These are phyloP conservation scores for Drosophila grimshawi DNA, from an alignment of 1,140 invertebrate species.

Conservation along the genomic window DNA sequence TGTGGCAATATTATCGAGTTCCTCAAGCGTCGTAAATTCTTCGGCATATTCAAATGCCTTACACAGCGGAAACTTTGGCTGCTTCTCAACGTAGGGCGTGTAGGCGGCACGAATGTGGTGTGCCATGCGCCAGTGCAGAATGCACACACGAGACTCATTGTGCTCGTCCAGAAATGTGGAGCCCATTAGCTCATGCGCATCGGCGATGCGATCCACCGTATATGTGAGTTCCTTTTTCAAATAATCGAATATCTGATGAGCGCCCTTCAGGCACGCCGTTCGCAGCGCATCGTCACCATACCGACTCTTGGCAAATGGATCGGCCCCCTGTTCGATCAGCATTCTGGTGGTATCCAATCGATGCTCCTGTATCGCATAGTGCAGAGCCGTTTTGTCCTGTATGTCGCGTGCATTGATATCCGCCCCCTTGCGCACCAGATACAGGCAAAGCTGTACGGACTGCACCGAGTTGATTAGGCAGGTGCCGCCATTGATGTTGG, in stretches of 20 bases:
- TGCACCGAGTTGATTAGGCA: conserved; percentile 97
- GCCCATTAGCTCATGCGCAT: conserved; percentile 91
- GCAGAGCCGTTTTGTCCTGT: conserved; percentile 95
- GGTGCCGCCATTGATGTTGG: conserved; percentile 96
- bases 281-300: conserved; percentile 96
- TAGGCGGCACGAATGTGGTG: conserved; percentile 86
- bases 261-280: conserved; percentile 95
- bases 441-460: conserved; percentile 92
- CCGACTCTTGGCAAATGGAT: conserved; percentile 90
- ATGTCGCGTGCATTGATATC: conserved; percentile 95
- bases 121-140: conserved; percentile 89
- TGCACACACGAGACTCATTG: conserved; percentile 88
- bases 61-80: conserved; percentile 86
- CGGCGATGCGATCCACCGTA: conserved; percentile 88
- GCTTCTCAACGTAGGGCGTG: conserved; percentile 85
- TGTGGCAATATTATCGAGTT: conserved; percentile 89
- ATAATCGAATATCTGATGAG: conserved; percentile 92
- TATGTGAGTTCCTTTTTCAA: conserved; percentile 89
- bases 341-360: conserved; percentile 93
- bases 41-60: conserved; percentile 87
- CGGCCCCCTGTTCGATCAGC: conserved; percentile 91
- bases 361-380: conserved; percentile 97
- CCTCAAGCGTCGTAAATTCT: conserved; percentile 90
- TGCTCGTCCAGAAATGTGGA: conserved; percentile 93
- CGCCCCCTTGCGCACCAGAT: conserved; percentile 91